Conservation (phyloP, 1,140 invertebrate genomes). For the Drosophila sturtevanti region DNA sequence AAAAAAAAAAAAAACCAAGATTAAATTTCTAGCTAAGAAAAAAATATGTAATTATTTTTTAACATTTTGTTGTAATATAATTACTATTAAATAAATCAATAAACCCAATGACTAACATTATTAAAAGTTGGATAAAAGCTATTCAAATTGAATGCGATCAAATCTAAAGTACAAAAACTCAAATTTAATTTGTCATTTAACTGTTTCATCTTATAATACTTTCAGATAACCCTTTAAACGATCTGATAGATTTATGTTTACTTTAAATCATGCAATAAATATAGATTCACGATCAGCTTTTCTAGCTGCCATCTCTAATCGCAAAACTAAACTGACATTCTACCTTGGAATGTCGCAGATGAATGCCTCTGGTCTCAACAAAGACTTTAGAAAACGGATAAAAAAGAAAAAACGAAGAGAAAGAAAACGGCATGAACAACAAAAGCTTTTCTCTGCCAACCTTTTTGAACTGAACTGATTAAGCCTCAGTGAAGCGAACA, state of each 20-base stretch:
- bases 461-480: slow-evolving; percentile 73
- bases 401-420: background rate
- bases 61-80: no score
- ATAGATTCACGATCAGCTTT: background rate
- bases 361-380: slow-evolving; percentile 55
- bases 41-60: no score
- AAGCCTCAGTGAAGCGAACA: slow-evolving; percentile 60
- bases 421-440: slow-evolving; percentile 39
- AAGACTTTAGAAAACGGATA: slow-evolving; percentile 22
- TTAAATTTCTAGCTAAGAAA: no score
- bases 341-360: slow-evolving; percentile 71
- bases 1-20: background rate
- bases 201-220: no score
- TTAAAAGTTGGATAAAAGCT: no score
- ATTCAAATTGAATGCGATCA: no score
- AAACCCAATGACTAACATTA: no score
- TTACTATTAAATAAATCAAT: no score
- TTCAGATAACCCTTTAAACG: no score
- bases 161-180: no score
- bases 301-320: background rate
- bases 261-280: background rate
- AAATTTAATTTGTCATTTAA: no score
- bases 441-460: slow-evolving; percentile 54
- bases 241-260: no score
- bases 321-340: slow-evolving; percentile 24